Base-by-base conservation (phyloP, 1,140 invertebrate genomes). In the Aethina tumida region DNA sequence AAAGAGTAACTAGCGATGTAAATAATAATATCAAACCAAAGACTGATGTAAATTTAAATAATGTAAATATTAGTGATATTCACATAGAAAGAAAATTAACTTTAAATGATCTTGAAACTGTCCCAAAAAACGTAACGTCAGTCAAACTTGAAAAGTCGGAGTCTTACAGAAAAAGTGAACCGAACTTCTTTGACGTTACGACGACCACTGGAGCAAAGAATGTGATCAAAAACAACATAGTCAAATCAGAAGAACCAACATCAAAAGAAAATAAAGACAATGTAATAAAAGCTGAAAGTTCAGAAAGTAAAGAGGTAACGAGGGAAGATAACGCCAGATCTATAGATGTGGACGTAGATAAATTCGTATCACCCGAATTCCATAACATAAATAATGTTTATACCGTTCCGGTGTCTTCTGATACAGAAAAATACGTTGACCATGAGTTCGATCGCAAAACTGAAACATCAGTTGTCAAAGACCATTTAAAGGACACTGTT, bases 371-470 rank as follows among this genome's bases (percentile, higher is more conserved):
- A 5, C 32, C 48, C 14, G 55, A 56, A 19, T 56, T 56, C 36
- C 51, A 56, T 13, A 50, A 45, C 32, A 44, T 46, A 40, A 58
- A 55, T 36, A 55, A 55, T 27, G 53, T 58, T 6, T 58, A 54
- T 33, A 47, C 41, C 5, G 13, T 41, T 27, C 28, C 48, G 7
- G 28, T 38, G 5, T 42, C 41, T 12, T 36, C 47, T 8, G 49
- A 57, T 22, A 51, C 27, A 5, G 37, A 49, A 41, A 53, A 52
- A 31, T 51, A 43, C 36, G 15, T 47, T 7, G 46, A 49, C 32
- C 25, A 45, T 19, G 28, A 32, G 8, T 41, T 39, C 10, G 34
- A 43, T 31, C 15, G 24, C 30, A 22, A 32, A 39, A 32, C 18
- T 15, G 19, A 19, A 20, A 47, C 37, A 26, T 9, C 35, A 28